Percentiles rank a stretch among this genome's conserved stretches.
phyloP scores from a whole-genome alignment of 1,140 invertebrate species.

The Bombus vancouverensis region DNA sequence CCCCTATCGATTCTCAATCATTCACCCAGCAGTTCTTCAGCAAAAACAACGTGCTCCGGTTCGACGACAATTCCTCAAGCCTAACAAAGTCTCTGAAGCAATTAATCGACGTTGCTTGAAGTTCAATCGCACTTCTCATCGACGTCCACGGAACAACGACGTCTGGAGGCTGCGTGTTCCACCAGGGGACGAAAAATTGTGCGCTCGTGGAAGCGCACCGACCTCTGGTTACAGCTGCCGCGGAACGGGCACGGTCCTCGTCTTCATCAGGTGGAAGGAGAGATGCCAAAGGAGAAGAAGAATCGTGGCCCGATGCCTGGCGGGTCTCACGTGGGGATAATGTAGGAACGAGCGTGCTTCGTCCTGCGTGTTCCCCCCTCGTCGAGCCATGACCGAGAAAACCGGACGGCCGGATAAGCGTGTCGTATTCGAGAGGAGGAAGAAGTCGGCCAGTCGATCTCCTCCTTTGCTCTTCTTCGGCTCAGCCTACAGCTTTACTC shows the following conservation, averaged over 20 bases:
- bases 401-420: slow-evolving; percentile 61
- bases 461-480: slow-evolving; percentile 32
- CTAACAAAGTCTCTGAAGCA: neutral
- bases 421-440: slow-evolving; percentile 54
- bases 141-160: neutral
- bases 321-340: slow-evolving; percentile 65
- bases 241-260: slow-evolving; percentile 35
- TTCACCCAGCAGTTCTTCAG: neutral
- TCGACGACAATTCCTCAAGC: neutral
- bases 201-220: slow-evolving; percentile 7
- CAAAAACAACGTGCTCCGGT: neutral
- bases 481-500: slow-evolving; percentile 27
- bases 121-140: neutral
- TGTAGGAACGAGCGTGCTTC: slow-evolving; percentile 62
- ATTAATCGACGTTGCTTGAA: neutral
- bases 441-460: slow-evolving; percentile 71
- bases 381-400: slow-evolving; percentile 72
- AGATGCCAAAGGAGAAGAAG: slow-evolving; percentile 61
- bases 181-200: slow-evolving; percentile 25
- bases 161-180: neutral
- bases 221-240: slow-evolving; percentile 44
- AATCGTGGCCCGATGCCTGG: slow-evolving; percentile 33
- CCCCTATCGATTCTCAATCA: neutral
- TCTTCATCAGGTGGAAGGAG: slow-evolving; percentile 45
- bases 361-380: slow-evolving; percentile 53